Evolutionary conservation across 2,113 vertebrate genomes (phyloP), one percentile per base, ranked within the genome.

Genomic region (Quiscalus mexicanus): DNA sequence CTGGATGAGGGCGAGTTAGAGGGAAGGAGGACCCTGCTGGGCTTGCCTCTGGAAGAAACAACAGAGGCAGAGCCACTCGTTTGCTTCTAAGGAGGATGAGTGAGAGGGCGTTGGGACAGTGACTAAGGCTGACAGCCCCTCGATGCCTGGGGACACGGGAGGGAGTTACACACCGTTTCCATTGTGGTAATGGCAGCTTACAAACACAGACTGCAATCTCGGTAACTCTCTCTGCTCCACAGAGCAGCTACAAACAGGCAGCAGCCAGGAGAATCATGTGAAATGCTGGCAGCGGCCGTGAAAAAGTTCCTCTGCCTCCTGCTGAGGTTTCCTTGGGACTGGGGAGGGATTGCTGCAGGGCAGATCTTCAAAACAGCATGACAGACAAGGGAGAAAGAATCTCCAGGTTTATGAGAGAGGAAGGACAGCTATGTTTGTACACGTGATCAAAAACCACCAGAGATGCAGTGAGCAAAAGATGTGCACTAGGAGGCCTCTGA

Each of bases 81-180:
- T 87, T 69, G 35, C 67, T 90, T 86, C 37, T 87, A n/a, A 92
- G 92, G 39, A 92, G 60, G 76, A 86, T 94, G 92, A 96, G 88
- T 63, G 85, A 92, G 79, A 93, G 93, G 79, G 95, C 31, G 17
- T 80, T 93, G 93, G 82, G 87, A 71, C 71, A 67, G 75, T 91
- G 95, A 93, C 73, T 95, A 86, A 94, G 85, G 56, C 83, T 92
- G 87, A 59, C 55, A 93, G 95, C 78, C 64, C 83, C 83, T 78
- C 69, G n/a, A 67, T 77, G 85, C 64, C 88, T 83, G 87, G 50
- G 68, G 65, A 94, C 28, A 62, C 56, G 52, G 53, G 41, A 93
- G 70, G 53, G 44, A 93, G 70, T 96, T 95, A 75, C 74, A 83
- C 78, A 65, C 41, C 28, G 4, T 94, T 97, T 83, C 94, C 87